Base-by-base conservation (phyloP, 2,888 invertebrate genomes). In the Leucania comma region DNA sequence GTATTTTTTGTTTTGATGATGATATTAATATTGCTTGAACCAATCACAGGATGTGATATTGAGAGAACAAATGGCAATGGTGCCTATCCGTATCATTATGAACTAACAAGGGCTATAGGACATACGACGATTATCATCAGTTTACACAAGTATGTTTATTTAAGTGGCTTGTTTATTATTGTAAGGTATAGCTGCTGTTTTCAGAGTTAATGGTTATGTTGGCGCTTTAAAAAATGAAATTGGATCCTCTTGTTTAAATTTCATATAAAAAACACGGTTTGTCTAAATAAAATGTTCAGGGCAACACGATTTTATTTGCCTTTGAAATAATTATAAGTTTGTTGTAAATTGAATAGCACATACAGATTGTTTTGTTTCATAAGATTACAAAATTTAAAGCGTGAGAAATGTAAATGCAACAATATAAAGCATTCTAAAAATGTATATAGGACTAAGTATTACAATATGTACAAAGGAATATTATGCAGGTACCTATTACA, bases 261-360 rank as follows among this genome's bases (percentile, higher is more conserved):
- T 17, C 29, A 32, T 17, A 24, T n/a, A 29, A 14, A 46, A 35
- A 54, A 4, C 59, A 48, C 17, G n/a, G n/a, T 60, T 38, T 22
- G 35, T 32, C 35, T 57, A 35, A 65, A 74, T 50, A 20, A 42
- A 59, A 56, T 22, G 9, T 22, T 56, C 59, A 50, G 56, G 46
- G 32, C 12, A 12, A 54, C 42, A 46, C 48, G 14, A 32, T 56
- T 42, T 26, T 22, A 22, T 42, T 56, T 6, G 32, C 22, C 17
- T 60, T 69, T 48, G 14, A 46, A 75, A 67, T 75, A 58, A 75
- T 68, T 54, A 50, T 57, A 32, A 69, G 77, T 46, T 60, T 57
- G 70, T 61, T 60, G 48, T 59, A 20, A 69, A 76, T 76, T 56
- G 42, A 69, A 73, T 46, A 65, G 48, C 46, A 63, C 46, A 74